Conservation (phyloP, 2,888 invertebrate genomes). For the Teleiodes luculella region DNA sequence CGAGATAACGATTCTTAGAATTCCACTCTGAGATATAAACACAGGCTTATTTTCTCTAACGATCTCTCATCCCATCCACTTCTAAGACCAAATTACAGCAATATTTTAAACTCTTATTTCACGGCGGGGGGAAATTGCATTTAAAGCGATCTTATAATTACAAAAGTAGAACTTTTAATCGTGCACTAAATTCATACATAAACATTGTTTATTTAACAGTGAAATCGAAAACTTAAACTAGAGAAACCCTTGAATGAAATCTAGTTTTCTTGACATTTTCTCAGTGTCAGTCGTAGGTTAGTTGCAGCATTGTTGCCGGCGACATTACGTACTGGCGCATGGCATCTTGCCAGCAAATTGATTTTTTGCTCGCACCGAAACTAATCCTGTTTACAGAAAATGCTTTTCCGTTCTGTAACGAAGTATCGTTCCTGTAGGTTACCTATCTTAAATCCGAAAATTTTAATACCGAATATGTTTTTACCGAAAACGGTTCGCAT, state of each 20-base stretch:
- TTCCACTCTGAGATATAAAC: constrained; percentile 38
- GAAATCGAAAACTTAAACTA: too few relatives aligned
- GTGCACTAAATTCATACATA: too few relatives aligned
- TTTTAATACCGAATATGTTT: too few relatives aligned
- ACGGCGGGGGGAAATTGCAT: background rate
- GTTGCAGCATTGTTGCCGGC: background rate
- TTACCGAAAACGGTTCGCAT: too few relatives aligned
- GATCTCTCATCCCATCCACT: constrained; percentile 28
- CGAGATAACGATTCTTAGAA: constrained; percentile 39
- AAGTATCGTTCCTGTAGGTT: constrained; percentile 31
- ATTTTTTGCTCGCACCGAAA: constrained; percentile 44
- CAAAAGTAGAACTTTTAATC: too few relatives aligned
- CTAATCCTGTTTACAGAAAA: constrained; percentile 39
- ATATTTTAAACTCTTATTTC: constrained; percentile 6
- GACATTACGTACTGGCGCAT: constrained; percentile 21
- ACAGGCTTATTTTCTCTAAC: constrained; percentile 35
- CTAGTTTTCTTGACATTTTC: background rate
- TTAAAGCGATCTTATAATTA: background rate
- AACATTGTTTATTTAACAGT: too few relatives aligned
- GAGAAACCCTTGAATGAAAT: too few relatives aligned
- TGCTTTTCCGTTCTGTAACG: constrained; percentile 26
- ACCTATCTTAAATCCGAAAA: too few relatives aligned
- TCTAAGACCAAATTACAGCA: constrained; percentile 9
- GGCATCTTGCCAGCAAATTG: constrained; percentile 52
- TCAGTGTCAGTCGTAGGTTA: background rate